These are phyloP conservation scores for Eptatretus burgeri DNA, from an alignment of 2,113 vertebrate genomes.

Conservation along the genomic window DNA sequence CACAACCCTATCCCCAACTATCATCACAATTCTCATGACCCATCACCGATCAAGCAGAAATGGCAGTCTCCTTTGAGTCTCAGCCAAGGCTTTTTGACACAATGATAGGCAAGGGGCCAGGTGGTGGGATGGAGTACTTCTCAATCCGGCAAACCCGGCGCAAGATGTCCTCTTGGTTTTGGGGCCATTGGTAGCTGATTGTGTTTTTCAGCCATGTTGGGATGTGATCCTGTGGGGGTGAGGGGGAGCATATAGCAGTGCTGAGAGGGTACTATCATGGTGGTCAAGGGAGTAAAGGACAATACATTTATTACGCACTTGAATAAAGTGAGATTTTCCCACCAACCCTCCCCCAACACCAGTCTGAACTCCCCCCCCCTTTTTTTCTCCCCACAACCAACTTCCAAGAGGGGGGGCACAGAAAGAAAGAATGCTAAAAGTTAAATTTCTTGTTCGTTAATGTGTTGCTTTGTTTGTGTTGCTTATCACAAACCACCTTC, in stretches of 20 bases:
- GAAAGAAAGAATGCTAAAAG: too few species aligned
- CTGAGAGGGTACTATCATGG: too few species aligned
- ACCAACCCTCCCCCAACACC: background rate
- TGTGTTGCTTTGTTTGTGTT: too few species aligned
- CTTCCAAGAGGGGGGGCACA: too few species aligned
- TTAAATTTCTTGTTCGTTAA: too few species aligned
- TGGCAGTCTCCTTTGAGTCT: too few species aligned
- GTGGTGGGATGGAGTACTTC: conserved; percentile 30
- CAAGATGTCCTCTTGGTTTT: conserved; percentile 25
- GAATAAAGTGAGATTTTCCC: too few species aligned
- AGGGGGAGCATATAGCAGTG: conserved; percentile 1
- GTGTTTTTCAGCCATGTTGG: conserved; percentile 35
- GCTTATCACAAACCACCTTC: too few species aligned
- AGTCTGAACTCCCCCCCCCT: background rate
- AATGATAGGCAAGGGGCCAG: conserved; percentile 28
- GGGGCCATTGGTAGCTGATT: conserved; percentile 26
- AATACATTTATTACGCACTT: background rate
- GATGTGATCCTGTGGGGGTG: conserved; percentile 19
- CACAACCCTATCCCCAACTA: too few species aligned
- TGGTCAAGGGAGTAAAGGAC: background rate
- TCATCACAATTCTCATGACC: too few species aligned
- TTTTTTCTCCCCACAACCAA: too few species aligned
- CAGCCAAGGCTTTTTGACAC: conserved; percentile 23
- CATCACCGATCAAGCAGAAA: too few species aligned
- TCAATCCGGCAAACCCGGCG: conserved; percentile 30